Evolutionary conservation across 2,113 vertebrate species (phyloP).

Genomic region (Procapra przewalskii): DNA sequence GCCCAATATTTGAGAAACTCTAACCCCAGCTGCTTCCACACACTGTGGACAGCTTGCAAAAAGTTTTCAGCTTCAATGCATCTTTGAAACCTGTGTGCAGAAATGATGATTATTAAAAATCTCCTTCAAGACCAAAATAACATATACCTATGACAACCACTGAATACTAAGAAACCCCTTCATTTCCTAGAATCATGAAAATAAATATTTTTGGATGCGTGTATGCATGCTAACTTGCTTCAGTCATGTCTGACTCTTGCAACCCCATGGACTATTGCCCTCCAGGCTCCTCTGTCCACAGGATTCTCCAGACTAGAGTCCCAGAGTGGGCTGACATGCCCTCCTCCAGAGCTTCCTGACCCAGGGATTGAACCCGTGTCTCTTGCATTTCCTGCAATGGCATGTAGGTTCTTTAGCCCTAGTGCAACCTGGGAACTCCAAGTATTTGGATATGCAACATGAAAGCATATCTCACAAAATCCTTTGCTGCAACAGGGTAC

Average conservation of each 20-base stretch:
- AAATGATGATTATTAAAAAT: neutral
- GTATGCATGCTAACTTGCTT: neutral
- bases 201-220: neutral
- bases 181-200: neutral
- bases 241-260: neutral
- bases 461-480: neutral
- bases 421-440: neutral
- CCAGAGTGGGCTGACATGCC: fast-evolving
- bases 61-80: no score
- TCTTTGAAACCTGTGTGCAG: neutral
- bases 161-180: neutral
- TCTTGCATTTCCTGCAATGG: neutral
- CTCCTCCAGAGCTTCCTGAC: neutral
- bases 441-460: neutral
- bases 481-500: neutral
- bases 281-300: neutral
- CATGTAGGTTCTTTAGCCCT: neutral
- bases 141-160: neutral
- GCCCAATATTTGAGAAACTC: neutral
- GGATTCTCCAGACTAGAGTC: neutral
- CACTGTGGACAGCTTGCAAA: neutral
- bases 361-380: fast-evolving
- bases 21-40: neutral
- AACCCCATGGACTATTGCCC: neutral
- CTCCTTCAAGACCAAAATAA: neutral